Evolutionary conservation across 2,113 vertebrate species (phyloP).

Genomic region (Crotophaga sulcirostris): DNA sequence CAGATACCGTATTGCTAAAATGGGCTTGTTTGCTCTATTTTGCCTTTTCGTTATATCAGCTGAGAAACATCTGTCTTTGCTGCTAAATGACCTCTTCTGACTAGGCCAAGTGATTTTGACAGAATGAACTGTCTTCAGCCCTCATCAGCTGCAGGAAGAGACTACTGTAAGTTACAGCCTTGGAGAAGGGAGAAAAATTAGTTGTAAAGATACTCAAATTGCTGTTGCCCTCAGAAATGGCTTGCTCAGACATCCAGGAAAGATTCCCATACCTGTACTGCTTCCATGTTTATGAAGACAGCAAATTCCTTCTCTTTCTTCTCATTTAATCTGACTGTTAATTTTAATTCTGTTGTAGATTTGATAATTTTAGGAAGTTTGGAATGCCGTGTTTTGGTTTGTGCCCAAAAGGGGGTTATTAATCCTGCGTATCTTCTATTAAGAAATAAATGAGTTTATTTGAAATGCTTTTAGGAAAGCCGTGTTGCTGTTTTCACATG

Average conservation of each 20-base stretch:
- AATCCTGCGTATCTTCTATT: background rate
- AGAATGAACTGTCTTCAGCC: background rate
- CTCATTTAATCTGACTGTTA: background rate
- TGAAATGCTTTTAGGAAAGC: background rate
- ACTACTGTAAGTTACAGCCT: background rate
- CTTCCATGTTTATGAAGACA: background rate
- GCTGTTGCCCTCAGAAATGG: background rate
- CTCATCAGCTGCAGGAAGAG: constrained; percentile 12
- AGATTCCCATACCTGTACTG: background rate
- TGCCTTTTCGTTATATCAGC: constrained; percentile 20
- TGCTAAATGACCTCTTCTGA: constrained; percentile 24
- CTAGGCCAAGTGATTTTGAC: constrained; percentile 24
- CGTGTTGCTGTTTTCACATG: background rate
- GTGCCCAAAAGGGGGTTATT: background rate
- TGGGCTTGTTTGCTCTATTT: background rate
- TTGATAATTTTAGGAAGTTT: background rate
- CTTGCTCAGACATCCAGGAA: background rate
- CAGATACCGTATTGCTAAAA: background rate
- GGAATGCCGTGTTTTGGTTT: background rate
- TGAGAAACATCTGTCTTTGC: constrained; percentile 42
- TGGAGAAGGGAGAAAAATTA: background rate
- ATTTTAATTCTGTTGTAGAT: background rate
- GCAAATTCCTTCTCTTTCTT: background rate
- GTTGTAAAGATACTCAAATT: constrained; percentile 1
- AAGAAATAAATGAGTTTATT: background rate